Conservation (phyloP, 2,113 vertebrate species). For the Dasypus novemcinctus region DNA sequence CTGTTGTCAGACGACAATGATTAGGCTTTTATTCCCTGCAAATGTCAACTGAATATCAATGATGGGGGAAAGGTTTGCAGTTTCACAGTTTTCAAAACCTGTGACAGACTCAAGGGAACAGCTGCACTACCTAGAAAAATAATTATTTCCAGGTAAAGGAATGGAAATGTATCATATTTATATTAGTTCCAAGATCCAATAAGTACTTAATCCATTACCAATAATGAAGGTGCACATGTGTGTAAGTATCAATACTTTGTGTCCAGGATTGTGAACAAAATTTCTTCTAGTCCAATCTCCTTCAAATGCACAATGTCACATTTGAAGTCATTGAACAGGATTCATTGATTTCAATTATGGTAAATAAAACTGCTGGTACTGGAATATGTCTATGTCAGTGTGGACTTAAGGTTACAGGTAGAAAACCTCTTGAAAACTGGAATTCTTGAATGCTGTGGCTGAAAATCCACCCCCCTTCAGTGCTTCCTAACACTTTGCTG, state of each 20-base stretch:
- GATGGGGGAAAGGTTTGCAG: neutral
- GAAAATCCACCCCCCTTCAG: neutral
- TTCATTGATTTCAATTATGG: neutral
- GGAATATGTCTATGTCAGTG: neutral
- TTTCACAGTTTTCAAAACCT: neutral
- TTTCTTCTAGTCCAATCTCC: neutral
- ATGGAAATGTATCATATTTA: neutral
- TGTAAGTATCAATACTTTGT: neutral
- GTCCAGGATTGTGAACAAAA: no score
- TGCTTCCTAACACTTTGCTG: no score
- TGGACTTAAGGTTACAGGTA: neutral
- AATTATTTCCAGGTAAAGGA: neutral
- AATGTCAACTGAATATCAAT: neutral
- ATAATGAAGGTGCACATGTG: fast-evolving
- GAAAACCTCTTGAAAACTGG: neutral
- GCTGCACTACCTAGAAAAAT: neutral
- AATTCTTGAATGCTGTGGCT: no score
- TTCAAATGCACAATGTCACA: neutral
- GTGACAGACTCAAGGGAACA: neutral
- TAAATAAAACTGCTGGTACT: neutral
- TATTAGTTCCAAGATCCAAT: neutral
- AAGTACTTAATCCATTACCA: neutral
- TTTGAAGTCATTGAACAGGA: neutral
- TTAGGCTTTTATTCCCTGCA: neutral
- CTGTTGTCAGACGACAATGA: neutral